Percentiles rank a stretch among this genome's conserved stretches.
These are phyloP conservation scores for Nycticebus coucang DNA, from an alignment of 2,113 vertebrate species.

Conservation along the genomic window DNA sequence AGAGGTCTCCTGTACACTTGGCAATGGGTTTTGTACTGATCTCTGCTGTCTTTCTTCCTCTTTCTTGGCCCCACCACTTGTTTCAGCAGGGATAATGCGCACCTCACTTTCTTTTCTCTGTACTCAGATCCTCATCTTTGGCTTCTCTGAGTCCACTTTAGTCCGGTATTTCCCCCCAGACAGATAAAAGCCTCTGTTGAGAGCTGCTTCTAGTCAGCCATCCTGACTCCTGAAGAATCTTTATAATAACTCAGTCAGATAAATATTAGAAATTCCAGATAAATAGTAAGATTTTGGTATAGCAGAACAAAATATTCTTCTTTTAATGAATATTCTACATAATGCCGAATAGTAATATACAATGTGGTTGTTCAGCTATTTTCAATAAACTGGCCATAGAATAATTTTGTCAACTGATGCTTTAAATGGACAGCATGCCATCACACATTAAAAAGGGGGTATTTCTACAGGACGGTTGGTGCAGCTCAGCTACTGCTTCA, in stretches of 20 bases:
- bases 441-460: background rate
- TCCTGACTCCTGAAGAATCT: background rate
- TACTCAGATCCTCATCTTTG: no score
- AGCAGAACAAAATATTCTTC: background rate
- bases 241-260: background rate
- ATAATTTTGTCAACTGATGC: background rate
- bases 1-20: no score
- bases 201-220: no score
- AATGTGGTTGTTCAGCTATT: background rate
- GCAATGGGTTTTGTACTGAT: no score
- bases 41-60: no score
- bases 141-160: no score
- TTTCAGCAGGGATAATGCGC: no score
- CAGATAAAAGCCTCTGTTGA: no score
- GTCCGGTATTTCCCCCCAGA: no score
- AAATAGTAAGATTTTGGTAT: background rate
- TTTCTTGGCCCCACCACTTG: no score
- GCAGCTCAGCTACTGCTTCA: background rate
- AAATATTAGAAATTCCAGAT: background rate
- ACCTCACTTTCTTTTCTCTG: no score
- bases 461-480: background rate
- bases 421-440: background rate
- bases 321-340: background rate
- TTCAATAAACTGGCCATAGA: background rate
- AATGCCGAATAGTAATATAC: background rate